Conservation (phyloP, 2,888 invertebrate genomes). For the Eurytoma adleriae region DNA sequence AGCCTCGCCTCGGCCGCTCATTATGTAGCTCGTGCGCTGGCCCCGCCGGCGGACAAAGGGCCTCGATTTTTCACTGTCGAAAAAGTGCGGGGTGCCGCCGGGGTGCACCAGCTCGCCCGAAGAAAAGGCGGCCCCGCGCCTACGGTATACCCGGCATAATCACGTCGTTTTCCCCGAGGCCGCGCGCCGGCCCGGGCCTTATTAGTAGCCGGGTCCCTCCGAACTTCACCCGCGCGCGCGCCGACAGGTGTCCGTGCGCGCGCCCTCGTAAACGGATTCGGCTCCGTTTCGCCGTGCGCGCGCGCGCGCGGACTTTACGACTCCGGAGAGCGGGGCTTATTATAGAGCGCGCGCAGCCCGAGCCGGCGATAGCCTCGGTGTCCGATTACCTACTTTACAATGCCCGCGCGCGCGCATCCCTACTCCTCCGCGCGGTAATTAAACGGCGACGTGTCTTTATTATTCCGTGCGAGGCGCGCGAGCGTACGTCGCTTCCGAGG, state of each 20-base stretch:
- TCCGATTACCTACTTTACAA: slow-evolving; percentile 41
- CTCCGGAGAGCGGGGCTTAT: slow-evolving; percentile 52
- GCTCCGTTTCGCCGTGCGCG: slow-evolving; percentile 46
- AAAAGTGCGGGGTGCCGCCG: background rate
- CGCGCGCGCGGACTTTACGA: slow-evolving; percentile 55
- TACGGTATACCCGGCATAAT: background rate
- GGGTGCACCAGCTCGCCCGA: background rate
- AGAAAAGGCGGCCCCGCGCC: background rate
- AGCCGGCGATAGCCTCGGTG: slow-evolving; percentile 10
- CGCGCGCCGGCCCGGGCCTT: background rate
- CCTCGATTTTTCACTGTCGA: slow-evolving; percentile 31
- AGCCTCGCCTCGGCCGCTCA: slow-evolving; percentile 38
- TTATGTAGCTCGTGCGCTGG: background rate
- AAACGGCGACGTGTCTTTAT: slow-evolving; percentile 37
- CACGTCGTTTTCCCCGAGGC: slow-evolving; percentile 16
- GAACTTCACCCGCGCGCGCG: background rate
- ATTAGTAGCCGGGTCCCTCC: background rate
- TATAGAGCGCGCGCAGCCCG: slow-evolving; percentile 5
- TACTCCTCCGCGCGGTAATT: slow-evolving; percentile 7
- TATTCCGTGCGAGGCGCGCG: background rate
- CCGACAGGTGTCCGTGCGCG: slow-evolving; percentile 7
- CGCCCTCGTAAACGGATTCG: slow-evolving; percentile 47
- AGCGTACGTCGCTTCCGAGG: background rate
- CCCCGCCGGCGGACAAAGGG: background rate
- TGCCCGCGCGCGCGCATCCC: background rate